Base-by-base conservation (phyloP, 2,113 vertebrate species). In the Eolophus roseicapilla region DNA sequence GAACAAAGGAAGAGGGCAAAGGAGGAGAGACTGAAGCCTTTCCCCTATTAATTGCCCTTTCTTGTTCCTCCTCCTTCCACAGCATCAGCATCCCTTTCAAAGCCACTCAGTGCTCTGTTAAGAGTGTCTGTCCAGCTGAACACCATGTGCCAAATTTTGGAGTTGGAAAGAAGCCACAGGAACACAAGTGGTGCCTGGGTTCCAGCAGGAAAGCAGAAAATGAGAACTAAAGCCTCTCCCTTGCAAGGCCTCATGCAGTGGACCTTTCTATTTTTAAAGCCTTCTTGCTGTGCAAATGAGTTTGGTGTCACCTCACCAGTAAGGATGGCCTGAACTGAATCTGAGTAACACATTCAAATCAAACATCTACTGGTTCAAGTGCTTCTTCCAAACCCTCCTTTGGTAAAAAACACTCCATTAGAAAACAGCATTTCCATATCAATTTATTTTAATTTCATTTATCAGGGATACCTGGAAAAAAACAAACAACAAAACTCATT, bases 221-320 rank as follows among this genome's bases (percentile, higher is more conserved):
- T 0, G 8, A 71, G 41, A 91, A 89, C 91, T 88, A 13, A 18
- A 71, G 69, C 76, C 80, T 81, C 83, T 67, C 49, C 94, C 64
- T 2, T 37, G 82, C 23, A 93, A 6, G 5, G 91, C 80, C 86
- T 12, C 80, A 8, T 1, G 62, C 85, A 78, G 73, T 5, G 24
- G 91, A 16, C 77, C 9, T 28, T 50, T 10, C 94, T 92, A 86
- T 92, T 94, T 95, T 93, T 84, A 86, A 41, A 67, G n/a, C 55
- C 23, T 29, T 14, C 88, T 49, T 59, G 5, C 94, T 63, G 33
- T 8, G 17, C 11, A 1, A 81, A 84, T 19, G 74, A 41, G 69
- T 60, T 86, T 29, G 69, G 83, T 88, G 89, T 91, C 88, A 96
- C 83, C 77, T 93, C 88, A 29, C 9, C 60, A 16, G 64, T 15